A percentile compares a stretch with the other conserved stretches of the same genome.
Conservation (phyloP, 2,113 vertebrate species). For the Panthera leo region DNA sequence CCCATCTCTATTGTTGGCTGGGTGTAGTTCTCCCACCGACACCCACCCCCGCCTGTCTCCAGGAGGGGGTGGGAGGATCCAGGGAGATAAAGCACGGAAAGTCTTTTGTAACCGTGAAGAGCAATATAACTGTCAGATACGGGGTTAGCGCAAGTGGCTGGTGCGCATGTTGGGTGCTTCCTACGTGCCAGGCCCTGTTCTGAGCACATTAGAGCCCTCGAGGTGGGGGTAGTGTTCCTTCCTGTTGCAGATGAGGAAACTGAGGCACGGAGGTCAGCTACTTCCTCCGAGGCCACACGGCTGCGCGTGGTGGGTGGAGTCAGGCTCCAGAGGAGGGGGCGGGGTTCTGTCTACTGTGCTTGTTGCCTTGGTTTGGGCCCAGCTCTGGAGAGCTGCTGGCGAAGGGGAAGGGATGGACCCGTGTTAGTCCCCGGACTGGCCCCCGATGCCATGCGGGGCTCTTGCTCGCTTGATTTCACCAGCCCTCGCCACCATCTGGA, state of each 20-base stretch:
- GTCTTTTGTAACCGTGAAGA: neutral
- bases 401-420: rapidly evolving
- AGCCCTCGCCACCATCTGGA: rapidly evolving
- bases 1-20: too few species aligned
- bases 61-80: neutral
- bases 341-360: neutral
- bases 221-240: rapidly evolving
- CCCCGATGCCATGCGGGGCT: neutral
- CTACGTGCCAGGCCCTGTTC: neutral
- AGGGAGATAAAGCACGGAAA: neutral
- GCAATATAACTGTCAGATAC: neutral
- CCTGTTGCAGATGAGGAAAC: neutral
- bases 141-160: neutral
- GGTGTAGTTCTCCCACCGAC: neutral
- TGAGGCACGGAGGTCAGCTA: neutral
- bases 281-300: neutral
- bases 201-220: neutral
- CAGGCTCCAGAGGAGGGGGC: neutral
- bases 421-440: rapidly evolving
- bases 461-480: neutral
- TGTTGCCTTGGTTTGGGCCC: neutral
- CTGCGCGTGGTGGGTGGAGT: neutral
- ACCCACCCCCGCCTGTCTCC: neutral
- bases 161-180: rapidly evolving
- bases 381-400: neutral